Evolutionary conservation across 2,888 invertebrate genomes (phyloP), one percentile per base, ranked within the genome.

Genomic region (Cepaea hortensis): DNA sequence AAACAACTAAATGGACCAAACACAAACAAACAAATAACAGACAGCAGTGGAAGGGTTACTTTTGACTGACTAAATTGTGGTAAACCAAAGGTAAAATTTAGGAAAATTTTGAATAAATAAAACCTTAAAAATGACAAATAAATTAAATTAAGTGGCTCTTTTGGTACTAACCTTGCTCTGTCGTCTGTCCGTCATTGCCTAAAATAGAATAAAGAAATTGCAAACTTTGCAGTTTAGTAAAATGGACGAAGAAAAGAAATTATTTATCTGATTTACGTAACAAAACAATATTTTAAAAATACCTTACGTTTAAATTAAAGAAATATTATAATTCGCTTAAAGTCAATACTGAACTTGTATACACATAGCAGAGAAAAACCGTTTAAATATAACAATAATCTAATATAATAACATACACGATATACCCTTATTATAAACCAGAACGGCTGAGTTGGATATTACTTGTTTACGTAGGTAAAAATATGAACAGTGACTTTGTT

Each of bases 121-220:
- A 68, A 79, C 23, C 18, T 23, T 4, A 9, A 9, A 61, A 77
- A 48, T 50, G 23, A 50, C 13, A 23, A 55, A 23, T 23, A 15
- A 3, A 62, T 62, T 18, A 7, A 35, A 18, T 0, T 68, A 15
- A 75, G 2, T 23, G 46, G 5, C 35, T 35, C 1, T 35, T 35
- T 35, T 35, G 35, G 55, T 84, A 84, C 87, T 48, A 68, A 87
- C 87, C 87, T 87, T 87, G 83, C 13, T 82, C 73, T 23, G 65
- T 35, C 70, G 48, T 79, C 80, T 81, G 73, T 75, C 87, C 87
- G 20, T 88, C 81, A 75, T 88, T 88, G 73, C 88, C 88, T 86
- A 84, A 61, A 88, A 83, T 23, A 73, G 76, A 88, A 81, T 11
- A 87, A 84, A 72, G 68, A 48, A 65, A 62, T 15, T 35, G 77